Percentiles rank a stretch among this genome's conserved stretches.
phyloP scores from a whole-genome alignment of 2,888 invertebrate genomes.

The Parnassius orleans region DNA sequence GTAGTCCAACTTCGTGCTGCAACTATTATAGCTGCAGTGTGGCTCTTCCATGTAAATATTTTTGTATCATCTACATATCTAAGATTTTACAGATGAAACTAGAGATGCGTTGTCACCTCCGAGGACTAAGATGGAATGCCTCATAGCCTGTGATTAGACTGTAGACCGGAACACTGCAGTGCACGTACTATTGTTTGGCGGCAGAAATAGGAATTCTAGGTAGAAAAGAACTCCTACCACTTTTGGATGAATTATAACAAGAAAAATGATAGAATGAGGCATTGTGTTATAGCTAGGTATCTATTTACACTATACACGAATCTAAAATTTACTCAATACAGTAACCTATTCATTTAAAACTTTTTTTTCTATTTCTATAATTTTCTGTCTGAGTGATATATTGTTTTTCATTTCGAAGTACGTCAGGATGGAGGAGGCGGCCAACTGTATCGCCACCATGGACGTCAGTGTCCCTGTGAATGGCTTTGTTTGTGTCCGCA shows the following conservation, averaged over 20 bases:
- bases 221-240: too few relatives aligned
- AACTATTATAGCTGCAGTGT: too few relatives aligned
- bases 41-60: too few relatives aligned
- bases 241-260: neutral
- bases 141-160: too few relatives aligned
- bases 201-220: too few relatives aligned
- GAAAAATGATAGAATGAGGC: neutral
- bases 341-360: slow-evolving; percentile 36
- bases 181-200: too few relatives aligned
- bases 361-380: slow-evolving; percentile 59
- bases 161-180: too few relatives aligned
- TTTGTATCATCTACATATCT: too few relatives aligned
- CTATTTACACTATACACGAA: slow-evolving; percentile 35
- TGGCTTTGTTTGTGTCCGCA: slow-evolving; percentile 77
- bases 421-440: slow-evolving; percentile 80
- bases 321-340: slow-evolving; percentile 11
- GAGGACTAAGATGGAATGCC: too few relatives aligned
- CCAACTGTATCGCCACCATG: slow-evolving; percentile 73
- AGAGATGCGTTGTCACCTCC: too few relatives aligned
- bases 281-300: slow-evolving; percentile 10
- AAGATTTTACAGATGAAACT: too few relatives aligned
- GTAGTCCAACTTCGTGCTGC: too few relatives aligned
- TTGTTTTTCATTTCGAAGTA: slow-evolving; percentile 82
- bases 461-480: slow-evolving; percentile 71
- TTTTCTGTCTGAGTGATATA: slow-evolving; percentile 56